phyloP scores from a whole-genome alignment of 2,113 vertebrate genomes.

The Cyphomyrus plagiostoma region DNA sequence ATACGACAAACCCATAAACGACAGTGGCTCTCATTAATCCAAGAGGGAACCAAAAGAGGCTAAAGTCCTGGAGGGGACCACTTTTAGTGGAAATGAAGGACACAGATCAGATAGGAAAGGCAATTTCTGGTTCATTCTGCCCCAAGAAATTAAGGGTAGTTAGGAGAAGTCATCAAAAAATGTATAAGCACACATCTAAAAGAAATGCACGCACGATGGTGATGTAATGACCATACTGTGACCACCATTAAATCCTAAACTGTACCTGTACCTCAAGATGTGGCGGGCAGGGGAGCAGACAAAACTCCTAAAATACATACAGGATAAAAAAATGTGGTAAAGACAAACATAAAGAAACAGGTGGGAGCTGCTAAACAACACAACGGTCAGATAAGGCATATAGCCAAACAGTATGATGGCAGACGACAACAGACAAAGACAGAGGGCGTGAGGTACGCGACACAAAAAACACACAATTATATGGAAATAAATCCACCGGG shows the following conservation, averaged over 20 bases:
- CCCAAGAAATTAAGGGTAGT: constrained; percentile 8
- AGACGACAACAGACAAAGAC: constrained; percentile 14
- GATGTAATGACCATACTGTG: constrained; percentile 17
- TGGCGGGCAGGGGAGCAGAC: constrained; percentile 66
- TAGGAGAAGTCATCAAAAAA: background rate
- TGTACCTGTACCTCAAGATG: constrained; percentile 61
- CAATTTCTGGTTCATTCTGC: background rate
- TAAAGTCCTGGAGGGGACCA: background rate
- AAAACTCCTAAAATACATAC: constrained; percentile 69
- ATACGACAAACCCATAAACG: background rate
- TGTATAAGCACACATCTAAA: background rate
- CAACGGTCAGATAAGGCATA: constrained; percentile 13
- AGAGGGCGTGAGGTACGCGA: constrained; percentile 17
- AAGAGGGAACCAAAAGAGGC: background rate
- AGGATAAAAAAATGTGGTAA: constrained; percentile 53
- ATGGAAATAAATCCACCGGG: constrained; percentile 18
- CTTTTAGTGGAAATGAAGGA: background rate
- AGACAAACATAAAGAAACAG: constrained; percentile 41
- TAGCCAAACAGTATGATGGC: constrained; percentile 28
- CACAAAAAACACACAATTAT: constrained; percentile 2
- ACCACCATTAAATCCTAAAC: constrained; percentile 33
- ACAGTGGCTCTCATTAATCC: background rate
- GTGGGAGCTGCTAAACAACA: constrained; percentile 12
- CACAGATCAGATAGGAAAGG: background rate
- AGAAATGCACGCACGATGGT: background rate